These are phyloP conservation scores for Vulpes lagopus DNA, from an alignment of 2,113 vertebrate genomes.

Conservation along the genomic window DNA sequence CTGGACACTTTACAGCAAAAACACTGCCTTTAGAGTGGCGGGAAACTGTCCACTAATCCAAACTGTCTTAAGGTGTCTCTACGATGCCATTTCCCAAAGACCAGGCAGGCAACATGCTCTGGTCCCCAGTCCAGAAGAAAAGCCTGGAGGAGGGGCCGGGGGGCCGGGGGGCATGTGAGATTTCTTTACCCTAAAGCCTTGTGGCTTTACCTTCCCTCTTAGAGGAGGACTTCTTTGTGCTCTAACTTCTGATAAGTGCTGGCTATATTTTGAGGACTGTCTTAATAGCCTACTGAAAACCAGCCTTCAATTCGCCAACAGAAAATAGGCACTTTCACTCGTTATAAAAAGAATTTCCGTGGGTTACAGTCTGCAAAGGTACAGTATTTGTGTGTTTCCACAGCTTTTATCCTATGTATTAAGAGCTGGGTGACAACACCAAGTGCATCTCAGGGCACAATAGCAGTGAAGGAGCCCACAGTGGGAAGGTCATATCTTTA, in stretches of 20 bases:
- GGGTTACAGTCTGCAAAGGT: constrained; percentile 27
- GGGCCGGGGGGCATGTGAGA: accelerated
- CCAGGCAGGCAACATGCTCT: background rate
- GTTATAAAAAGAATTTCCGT: constrained; percentile 45
- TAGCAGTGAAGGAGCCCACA: constrained; percentile 40
- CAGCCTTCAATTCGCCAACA: constrained; percentile 13
- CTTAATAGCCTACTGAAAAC: background rate
- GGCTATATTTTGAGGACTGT: background rate
- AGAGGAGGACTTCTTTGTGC: background rate
- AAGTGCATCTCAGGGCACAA: constrained; percentile 54
- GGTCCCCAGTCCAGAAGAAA: background rate
- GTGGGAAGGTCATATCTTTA: constrained; percentile 53
- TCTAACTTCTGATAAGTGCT: background rate
- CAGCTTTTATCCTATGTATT: constrained; percentile 65
- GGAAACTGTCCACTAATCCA: background rate
- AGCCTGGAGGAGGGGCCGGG: no score
- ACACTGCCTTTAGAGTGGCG: background rate
- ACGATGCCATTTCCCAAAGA: background rate
- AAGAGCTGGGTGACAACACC: constrained; percentile 33
- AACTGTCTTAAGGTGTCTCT: background rate
- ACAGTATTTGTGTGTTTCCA: background rate
- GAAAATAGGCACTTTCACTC: constrained; percentile 1
- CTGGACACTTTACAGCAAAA: background rate
- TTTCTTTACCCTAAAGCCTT: background rate
- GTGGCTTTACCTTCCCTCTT: background rate